Conservation (phyloP, 2,888 invertebrate species). For the Andrena marginata region DNA sequence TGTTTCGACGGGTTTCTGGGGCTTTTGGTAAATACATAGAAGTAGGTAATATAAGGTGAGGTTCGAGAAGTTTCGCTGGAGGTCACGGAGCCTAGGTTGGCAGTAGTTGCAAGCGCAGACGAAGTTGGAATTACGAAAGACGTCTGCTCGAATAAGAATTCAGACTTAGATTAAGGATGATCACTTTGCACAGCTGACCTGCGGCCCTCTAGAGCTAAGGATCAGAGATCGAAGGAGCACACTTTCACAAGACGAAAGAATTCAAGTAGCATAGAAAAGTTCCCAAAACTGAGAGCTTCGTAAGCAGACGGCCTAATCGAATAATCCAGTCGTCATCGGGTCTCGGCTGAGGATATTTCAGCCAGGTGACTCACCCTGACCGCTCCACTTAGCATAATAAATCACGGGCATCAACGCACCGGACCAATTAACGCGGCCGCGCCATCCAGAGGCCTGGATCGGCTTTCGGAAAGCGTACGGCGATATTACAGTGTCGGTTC, state of each 20-base stretch:
- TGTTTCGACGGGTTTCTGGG: too few relatives aligned
- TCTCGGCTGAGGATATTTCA: conserved; percentile 12
- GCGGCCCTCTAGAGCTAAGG: too few relatives aligned
- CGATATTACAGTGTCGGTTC: conserved; percentile 58
- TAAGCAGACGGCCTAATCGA: not conserved
- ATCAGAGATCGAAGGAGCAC: too few relatives aligned
- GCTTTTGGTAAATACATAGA: too few relatives aligned
- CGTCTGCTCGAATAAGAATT: too few relatives aligned
- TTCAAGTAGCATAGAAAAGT: not conserved
- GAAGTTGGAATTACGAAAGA: too few relatives aligned
- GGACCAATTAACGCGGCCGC: conserved; percentile 65
- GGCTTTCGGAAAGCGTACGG: conserved; percentile 72
- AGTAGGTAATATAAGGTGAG: too few relatives aligned
- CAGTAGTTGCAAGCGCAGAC: too few relatives aligned
- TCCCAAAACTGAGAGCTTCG: not conserved
- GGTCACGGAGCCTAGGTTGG: too few relatives aligned
- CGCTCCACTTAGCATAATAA: conserved; percentile 42
- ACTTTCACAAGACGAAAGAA: not conserved
- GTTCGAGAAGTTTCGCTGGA: too few relatives aligned
- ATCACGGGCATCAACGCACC: conserved; percentile 46
- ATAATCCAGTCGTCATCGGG: conserved; percentile 9
- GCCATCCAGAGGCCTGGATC: conserved; percentile 66
- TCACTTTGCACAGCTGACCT: too few relatives aligned
- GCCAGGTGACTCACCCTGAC: conserved; percentile 47
- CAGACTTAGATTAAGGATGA: too few relatives aligned